Evolutionary conservation across 1,140 invertebrate genomes (phyloP).

Genomic region (Calosoma granatense): DNA sequence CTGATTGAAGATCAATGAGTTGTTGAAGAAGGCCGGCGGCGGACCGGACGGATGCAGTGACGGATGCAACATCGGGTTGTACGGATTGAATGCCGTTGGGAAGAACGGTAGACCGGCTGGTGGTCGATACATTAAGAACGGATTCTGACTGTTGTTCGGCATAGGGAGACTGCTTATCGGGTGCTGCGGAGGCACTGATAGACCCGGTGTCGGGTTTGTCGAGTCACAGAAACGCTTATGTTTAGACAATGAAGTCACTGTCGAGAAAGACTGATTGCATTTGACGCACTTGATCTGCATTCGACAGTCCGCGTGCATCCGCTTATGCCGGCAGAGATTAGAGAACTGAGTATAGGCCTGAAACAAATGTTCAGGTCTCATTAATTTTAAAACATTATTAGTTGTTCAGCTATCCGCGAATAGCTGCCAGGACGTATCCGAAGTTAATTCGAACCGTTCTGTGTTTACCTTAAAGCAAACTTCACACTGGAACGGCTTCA

Average conservation of each 20-base stretch:
- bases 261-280: constrained; percentile 85
- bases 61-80: constrained; percentile 46
- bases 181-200: constrained; percentile 38
- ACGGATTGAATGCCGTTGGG: constrained; percentile 39
- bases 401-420: too few relatives aligned
- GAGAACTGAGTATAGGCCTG: constrained; percentile 99
- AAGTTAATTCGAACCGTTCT: not conserved
- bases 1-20: constrained; percentile 42
- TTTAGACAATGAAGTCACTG: constrained; percentile 72
- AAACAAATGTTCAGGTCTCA: constrained; percentile 34
- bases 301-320: constrained; percentile 91
- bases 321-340: constrained; percentile 97
- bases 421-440: too few relatives aligned
- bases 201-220: constrained; percentile 38
- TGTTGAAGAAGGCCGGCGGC: constrained; percentile 39
- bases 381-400: not conserved
- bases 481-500: constrained; percentile 96
- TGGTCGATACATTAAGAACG: constrained; percentile 56
- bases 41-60: constrained; percentile 40
- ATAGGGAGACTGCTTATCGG: constrained; percentile 35
- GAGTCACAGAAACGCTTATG: constrained; percentile 79
- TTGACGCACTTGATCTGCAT: constrained; percentile 84
- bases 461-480: constrained; percentile 65
- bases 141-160: constrained; percentile 47
- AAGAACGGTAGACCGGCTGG: constrained; percentile 40